A percentile compares a stretch with the other conserved stretches of the same genome.
phyloP scores from a whole-genome alignment of 2,113 vertebrate genomes.

The Haemorhous mexicanus region DNA sequence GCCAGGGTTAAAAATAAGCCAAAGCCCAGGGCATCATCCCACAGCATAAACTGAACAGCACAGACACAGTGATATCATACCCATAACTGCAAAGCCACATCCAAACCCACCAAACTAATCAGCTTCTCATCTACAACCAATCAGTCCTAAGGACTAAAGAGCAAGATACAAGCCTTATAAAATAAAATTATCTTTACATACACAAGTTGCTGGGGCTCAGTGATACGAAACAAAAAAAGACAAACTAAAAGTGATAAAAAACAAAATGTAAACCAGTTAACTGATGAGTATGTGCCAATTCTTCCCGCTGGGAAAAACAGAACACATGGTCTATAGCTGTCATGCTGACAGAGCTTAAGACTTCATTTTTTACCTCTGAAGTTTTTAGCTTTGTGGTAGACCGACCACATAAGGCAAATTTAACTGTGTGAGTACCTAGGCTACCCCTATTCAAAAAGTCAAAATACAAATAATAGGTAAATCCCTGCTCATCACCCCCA shows the following conservation, averaged over 20 bases:
- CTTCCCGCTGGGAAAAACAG: neutral
- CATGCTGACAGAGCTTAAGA: neutral
- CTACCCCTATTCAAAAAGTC: neutral
- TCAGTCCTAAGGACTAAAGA: neutral
- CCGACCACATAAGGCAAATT: neutral
- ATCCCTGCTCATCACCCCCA: neutral
- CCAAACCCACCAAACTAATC: neutral
- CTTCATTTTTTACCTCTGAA: neutral
- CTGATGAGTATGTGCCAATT: neutral
- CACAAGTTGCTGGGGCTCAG: neutral
- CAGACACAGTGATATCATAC: neutral
- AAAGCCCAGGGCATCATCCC: neutral
- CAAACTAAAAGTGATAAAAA: neutral
- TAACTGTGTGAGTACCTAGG: neutral
- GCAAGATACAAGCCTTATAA: neutral
- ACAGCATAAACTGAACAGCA: neutral
- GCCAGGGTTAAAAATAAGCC: slow-evolving; percentile 45
- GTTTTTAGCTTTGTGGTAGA: neutral
- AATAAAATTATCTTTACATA: neutral
- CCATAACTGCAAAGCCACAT: neutral
- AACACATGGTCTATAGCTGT: neutral
- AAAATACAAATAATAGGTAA: neutral
- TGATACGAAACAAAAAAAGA: neutral
- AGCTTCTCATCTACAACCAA: neutral
- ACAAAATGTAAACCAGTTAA: neutral